These are phyloP conservation scores for Orchestes rusci DNA, from an alignment of 2,888 invertebrate genomes.

Conservation along the genomic window DNA sequence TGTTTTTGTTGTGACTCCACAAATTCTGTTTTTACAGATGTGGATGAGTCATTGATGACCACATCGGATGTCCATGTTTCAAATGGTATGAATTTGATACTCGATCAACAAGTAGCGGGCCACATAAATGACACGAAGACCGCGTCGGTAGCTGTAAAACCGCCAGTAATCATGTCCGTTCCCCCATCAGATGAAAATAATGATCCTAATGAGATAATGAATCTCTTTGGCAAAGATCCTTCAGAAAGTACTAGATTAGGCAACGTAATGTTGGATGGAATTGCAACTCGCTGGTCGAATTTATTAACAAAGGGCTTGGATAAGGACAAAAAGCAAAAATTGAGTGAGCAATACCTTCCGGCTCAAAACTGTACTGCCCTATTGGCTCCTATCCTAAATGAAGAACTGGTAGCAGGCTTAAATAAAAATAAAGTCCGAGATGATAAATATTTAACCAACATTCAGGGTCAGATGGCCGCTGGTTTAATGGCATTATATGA, in stretches of 20 bases:
- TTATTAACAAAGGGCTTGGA: slow-evolving; percentile 5
- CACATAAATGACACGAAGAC: too few relatives aligned
- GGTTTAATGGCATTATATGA: background rate
- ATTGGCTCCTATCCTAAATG: slow-evolving; percentile 6
- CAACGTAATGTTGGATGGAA: slow-evolving; percentile 1
- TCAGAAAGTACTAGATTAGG: slow-evolving; percentile 2
- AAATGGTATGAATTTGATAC: too few relatives aligned
- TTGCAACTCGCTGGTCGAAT: slow-evolving; percentile 5
- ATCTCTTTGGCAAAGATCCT: slow-evolving; percentile 2
- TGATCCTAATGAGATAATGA: slow-evolving; percentile 1
- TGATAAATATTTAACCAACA: slow-evolving; percentile 5
- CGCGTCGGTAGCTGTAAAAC: too few relatives aligned
- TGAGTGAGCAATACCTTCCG: slow-evolving; percentile 6
- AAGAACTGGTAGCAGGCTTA: slow-evolving; percentile 4
- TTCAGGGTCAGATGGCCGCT: slow-evolving; percentile 2
- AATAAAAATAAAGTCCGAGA: slow-evolving; percentile 6
- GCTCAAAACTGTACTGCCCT: slow-evolving; percentile 4
- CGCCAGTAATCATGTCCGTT: too few relatives aligned
- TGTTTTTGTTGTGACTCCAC: too few relatives aligned
- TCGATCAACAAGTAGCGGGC: too few relatives aligned
- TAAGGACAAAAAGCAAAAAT: slow-evolving; percentile 5
- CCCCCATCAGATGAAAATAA: background rate
- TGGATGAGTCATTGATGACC: too few relatives aligned
- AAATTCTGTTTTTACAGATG: too few relatives aligned
- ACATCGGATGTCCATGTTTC: too few relatives aligned